phyloP scores from a whole-genome alignment of 2,797 vertebrate genomes.

The Bradypodion ventrale region DNA sequence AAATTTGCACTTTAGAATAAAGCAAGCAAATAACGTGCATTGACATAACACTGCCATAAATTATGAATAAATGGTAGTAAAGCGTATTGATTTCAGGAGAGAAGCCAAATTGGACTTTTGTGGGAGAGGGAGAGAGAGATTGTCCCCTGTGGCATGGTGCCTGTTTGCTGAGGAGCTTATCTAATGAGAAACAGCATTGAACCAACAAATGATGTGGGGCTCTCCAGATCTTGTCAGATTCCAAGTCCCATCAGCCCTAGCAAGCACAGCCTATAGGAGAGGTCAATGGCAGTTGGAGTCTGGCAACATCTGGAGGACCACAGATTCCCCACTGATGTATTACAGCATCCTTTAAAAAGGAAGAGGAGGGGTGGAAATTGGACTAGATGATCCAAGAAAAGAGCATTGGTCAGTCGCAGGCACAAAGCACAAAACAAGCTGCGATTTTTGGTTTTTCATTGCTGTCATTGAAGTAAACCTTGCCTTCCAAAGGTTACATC shows the following conservation, averaged over 20 bases:
- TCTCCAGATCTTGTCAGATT: neutral
- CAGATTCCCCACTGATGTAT: neutral
- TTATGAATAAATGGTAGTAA: neutral
- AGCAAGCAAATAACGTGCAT: neutral
- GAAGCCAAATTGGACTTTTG: neutral
- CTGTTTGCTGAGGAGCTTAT: neutral
- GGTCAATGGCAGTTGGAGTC: neutral
- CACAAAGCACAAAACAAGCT: neutral
- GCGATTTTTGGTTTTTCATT: neutral
- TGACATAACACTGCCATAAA: neutral
- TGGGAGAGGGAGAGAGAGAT: neutral
- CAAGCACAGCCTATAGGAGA: neutral
- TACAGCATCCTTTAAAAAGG: neutral
- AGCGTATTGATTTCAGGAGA: neutral
- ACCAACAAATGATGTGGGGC: neutral
- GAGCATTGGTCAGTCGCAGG: no score
- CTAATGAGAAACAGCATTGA: neutral
- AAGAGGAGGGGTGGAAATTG: neutral
- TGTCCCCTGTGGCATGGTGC: neutral
- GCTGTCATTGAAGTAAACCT: neutral
- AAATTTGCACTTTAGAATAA: neutral
- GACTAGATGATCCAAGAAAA: no score
- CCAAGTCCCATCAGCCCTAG: neutral
- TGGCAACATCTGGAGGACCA: neutral
- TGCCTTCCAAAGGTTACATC: neutral